Evolutionary conservation across 2,113 vertebrate species (phyloP), one percentile per base, ranked within the genome.

Genomic region (Colinus virginianus): DNA sequence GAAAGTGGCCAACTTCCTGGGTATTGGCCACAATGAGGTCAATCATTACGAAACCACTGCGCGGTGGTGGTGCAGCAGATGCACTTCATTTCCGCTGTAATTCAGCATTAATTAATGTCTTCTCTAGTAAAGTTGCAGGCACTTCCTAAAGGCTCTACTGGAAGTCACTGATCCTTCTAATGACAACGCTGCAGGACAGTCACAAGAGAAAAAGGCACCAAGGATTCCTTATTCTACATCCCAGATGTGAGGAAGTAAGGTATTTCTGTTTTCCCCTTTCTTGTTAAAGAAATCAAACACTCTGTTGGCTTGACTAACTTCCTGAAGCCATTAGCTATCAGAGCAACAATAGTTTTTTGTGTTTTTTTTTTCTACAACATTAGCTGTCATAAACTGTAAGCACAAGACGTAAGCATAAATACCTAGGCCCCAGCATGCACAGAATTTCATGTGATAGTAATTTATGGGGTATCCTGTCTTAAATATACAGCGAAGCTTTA

Each of bases 91-190:
- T 81, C 63, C 83, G 71, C 32, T 69, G 62, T 87, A 93, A 95
- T 76, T 94, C 51, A 84, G 58, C 74, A 87, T 88, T 95, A 95
- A 90, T 91, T 95, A 88, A 93, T 36, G 58, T 79, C 38, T 82
- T 49, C 45, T 78, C 42, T 59, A 81, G 40, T 78, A 69, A 95
- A 95, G 34, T 88, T 28, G 42, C 42, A 79, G 58, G 67, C 34
- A 72, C 28, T 72, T 88, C 74, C 67, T 84, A 46, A 87, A 88
- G 83, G 84, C 34, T 42, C 79, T 66, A 62, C n/a, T 76, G 46
- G 55, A 95, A 91, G 62, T 86, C 86, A 81, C n/a, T 68, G 69
- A 81, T 76, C 43, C 5, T 1, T 59, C 83, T 90, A 88, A 86
- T 38, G 36, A 77, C 48, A 78, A 36, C 9, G 14, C 20, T 34